Conservation (phyloP, 2,888 invertebrate genomes). For the Drosophila merina region DNA sequence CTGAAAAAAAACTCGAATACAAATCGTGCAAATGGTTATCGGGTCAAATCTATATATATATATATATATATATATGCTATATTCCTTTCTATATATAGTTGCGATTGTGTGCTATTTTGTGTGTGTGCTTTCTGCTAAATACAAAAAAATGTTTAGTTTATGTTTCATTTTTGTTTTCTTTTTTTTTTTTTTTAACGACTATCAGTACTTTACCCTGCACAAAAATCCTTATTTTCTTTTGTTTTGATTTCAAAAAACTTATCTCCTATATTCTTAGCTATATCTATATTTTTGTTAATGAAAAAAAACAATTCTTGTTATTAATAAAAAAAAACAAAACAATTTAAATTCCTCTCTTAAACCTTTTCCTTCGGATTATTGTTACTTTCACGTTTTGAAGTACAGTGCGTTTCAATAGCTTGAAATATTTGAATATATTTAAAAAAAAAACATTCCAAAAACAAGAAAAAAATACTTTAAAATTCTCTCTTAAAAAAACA, state of each 20-base stretch:
- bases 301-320: slow-evolving; percentile 13
- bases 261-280: neutral
- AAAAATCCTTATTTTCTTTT: slow-evolving; percentile 6
- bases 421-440: neutral
- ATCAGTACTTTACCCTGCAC: slow-evolving; percentile 49
- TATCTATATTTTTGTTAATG: slow-evolving; percentile 1
- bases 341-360: neutral
- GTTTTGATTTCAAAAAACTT: slow-evolving; percentile 2
- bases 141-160: slow-evolving; percentile 1
- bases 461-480: neutral
- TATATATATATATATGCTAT: neutral
- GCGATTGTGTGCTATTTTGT: slow-evolving; percentile 6
- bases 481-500: neutral
- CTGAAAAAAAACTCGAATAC: slow-evolving; percentile 13
- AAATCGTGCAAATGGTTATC: slow-evolving; percentile 12
- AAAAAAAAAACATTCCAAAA: neutral
- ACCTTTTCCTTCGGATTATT: slow-evolving; percentile 23
- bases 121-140: slow-evolving; percentile 13
- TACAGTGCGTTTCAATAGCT: neutral
- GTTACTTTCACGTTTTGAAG: slow-evolving; percentile 42
- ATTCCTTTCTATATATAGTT: neutral
- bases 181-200: slow-evolving; percentile 27
- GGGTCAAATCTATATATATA: neutral
- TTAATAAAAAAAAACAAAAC: slow-evolving; percentile 10
- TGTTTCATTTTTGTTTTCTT: slow-evolving; percentile 1